phyloP scores from a whole-genome alignment of 2,888 invertebrate genomes.

The Eupeodes luniger region DNA sequence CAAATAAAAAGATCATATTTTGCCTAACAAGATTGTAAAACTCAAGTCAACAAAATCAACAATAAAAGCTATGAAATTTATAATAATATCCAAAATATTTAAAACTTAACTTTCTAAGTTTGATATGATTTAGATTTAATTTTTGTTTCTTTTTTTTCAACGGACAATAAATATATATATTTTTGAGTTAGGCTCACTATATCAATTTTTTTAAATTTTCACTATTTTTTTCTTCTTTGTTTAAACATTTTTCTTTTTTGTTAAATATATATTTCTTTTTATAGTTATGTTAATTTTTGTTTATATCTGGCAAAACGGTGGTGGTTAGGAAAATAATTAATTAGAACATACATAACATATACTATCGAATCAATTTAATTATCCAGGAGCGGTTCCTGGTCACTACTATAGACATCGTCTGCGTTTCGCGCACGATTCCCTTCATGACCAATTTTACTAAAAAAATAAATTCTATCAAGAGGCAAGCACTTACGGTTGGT shows the following conservation, averaged over 20 bases:
- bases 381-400: conserved; percentile 79
- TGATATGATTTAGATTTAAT: conserved; percentile 63
- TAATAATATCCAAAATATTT: conserved; percentile 22
- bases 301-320: conserved; percentile 50
- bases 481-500: conserved; percentile 60
- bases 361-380: conserved; percentile 64
- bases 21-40: conserved; percentile 37
- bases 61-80: conserved; percentile 6
- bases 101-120: conserved; percentile 50
- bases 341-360: background rate
- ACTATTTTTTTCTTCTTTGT: conserved; percentile 47
- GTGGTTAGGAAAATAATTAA: conserved; percentile 44
- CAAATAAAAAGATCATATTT: conserved; percentile 23
- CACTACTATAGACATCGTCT: conserved; percentile 78
- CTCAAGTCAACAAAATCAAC: conserved; percentile 32
- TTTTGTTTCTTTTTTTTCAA: conserved; percentile 19
- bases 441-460: conserved; percentile 68
- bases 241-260: conserved; percentile 34
- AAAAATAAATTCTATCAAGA: conserved; percentile 73
- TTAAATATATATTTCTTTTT: conserved; percentile 35
- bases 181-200: conserved; percentile 30
- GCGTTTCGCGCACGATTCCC: conserved; percentile 62
- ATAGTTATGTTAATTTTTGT: conserved; percentile 4
- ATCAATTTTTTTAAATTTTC: conserved; percentile 26
- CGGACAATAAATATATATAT: conserved; percentile 62